phyloP scores from a whole-genome alignment of 2,797 vertebrate species.

The Amniataba percoides region DNA sequence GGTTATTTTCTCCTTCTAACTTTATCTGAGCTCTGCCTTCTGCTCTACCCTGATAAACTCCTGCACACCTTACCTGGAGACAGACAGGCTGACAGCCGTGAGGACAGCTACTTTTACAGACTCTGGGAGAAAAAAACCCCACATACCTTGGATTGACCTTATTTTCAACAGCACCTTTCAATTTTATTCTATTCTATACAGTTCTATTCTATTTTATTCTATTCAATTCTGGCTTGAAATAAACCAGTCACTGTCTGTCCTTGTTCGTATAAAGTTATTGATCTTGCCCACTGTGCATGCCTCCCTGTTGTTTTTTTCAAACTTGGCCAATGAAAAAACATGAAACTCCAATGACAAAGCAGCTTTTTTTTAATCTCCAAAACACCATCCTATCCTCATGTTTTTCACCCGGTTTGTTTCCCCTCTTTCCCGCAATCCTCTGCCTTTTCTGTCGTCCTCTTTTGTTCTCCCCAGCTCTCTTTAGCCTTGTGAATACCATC shows the following conservation, averaged over 20 bases:
- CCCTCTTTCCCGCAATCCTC: slow-evolving; percentile 37
- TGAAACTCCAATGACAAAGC: slow-evolving; percentile 24
- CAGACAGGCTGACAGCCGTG: slow-evolving; percentile 72
- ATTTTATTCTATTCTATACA: slow-evolving; percentile 3
- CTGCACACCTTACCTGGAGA: slow-evolving; percentile 72
- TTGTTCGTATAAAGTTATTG: slow-evolving; percentile 49
- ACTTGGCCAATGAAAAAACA: slow-evolving; percentile 24
- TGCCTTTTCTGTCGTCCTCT: slow-evolving; percentile 58
- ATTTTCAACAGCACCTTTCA: slow-evolving; percentile 41
- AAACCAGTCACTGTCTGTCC: slow-evolving; percentile 34
- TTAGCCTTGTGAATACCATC: slow-evolving; percentile 86
- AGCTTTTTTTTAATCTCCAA: slow-evolving; percentile 23
- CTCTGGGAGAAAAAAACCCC: slow-evolving; percentile 50
- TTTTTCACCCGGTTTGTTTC: slow-evolving; percentile 44
- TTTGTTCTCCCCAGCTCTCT: slow-evolving; percentile 73
- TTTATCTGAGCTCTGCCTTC: slow-evolving; percentile 83
- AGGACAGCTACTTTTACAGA: slow-evolving; percentile 73
- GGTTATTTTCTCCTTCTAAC: slow-evolving; percentile 82
- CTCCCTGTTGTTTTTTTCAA: slow-evolving; percentile 39
- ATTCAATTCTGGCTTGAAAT: slow-evolving; percentile 23
- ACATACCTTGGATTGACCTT: slow-evolving; percentile 62
- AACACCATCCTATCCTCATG: slow-evolving; percentile 22
- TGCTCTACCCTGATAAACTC: slow-evolving; percentile 81
- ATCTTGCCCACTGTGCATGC: slow-evolving; percentile 26
- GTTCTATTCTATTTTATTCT: slow-evolving; percentile 24